phyloP scores from a whole-genome alignment of 1,140 invertebrate species.

The Drosophila melanica region DNA sequence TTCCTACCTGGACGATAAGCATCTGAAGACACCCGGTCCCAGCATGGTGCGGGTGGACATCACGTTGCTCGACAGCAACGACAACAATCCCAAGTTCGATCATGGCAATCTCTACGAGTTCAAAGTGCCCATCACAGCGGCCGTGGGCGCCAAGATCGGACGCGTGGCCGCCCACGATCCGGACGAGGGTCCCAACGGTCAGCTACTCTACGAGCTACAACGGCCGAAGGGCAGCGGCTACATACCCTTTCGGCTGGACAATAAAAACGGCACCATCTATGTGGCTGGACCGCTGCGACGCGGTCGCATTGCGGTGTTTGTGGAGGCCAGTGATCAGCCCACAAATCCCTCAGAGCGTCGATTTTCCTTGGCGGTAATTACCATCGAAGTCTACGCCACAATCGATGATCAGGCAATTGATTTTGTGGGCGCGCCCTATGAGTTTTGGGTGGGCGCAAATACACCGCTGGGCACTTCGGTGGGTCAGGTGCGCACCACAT shows the following conservation, averaged over 20 bases:
- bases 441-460: constrained; percentile 94
- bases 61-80: constrained; percentile 92
- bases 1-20: constrained; percentile 73
- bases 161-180: constrained; percentile 91
- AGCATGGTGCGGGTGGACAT: constrained; percentile 90
- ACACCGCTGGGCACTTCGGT: constrained; percentile 93
- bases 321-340: constrained; percentile 92
- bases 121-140: constrained; percentile 88
- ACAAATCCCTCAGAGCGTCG: constrained; percentile 91
- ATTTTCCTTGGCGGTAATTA: constrained; percentile 92
- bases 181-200: constrained; percentile 91
- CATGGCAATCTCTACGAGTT: constrained; percentile 93
- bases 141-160: constrained; percentile 89
- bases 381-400: constrained; percentile 87
- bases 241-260: constrained; percentile 89
- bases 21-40: constrained; percentile 76
- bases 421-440: constrained; percentile 94
- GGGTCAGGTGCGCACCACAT: constrained; percentile 91
- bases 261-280: constrained; percentile 88
- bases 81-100: constrained; percentile 93
- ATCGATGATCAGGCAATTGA: constrained; percentile 88
- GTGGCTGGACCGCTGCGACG: constrained; percentile 88
- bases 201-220: constrained; percentile 91
- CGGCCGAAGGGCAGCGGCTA: constrained; percentile 87
- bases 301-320: constrained; percentile 90